phyloP scores from a whole-genome alignment of 2,797 vertebrate genomes.

The Uromys caudimaculatus region DNA sequence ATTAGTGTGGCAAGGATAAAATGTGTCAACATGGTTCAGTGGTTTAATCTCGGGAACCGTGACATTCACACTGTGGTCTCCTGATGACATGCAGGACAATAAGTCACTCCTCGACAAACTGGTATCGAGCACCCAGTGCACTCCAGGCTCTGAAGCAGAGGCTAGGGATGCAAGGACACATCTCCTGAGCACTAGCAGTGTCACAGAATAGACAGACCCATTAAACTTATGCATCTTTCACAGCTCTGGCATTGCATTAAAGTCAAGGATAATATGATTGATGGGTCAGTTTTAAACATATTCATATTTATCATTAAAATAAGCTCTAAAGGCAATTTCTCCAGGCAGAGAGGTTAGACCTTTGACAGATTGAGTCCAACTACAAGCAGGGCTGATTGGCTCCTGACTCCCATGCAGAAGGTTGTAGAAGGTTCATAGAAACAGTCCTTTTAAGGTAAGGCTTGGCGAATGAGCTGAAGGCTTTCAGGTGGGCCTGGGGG shows the following conservation, averaged over 20 bases:
- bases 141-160: neutral
- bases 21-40: neutral
- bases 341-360: neutral
- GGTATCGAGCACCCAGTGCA: neutral
- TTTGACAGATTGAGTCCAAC: neutral
- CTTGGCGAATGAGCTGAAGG: neutral
- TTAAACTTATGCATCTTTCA: neutral
- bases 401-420: neutral
- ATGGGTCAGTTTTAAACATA: conserved; percentile 8
- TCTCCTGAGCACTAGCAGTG: neutral
- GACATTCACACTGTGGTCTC: neutral
- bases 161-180: neutral
- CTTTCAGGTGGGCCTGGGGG: neutral
- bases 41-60: neutral
- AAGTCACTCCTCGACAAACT: neutral
- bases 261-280: conserved; percentile 1
- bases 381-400: neutral
- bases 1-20: neutral
- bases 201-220: neutral
- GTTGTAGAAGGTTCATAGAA: neutral
- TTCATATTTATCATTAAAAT: neutral
- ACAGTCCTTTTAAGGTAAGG: neutral
- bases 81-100: neutral
- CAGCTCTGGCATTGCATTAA: neutral
- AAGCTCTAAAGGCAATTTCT: conserved; percentile 22